These are phyloP conservation scores for Corythoichthys haematopterus DNA, from an alignment of 2,113 vertebrate species.

Conservation along the genomic window DNA sequence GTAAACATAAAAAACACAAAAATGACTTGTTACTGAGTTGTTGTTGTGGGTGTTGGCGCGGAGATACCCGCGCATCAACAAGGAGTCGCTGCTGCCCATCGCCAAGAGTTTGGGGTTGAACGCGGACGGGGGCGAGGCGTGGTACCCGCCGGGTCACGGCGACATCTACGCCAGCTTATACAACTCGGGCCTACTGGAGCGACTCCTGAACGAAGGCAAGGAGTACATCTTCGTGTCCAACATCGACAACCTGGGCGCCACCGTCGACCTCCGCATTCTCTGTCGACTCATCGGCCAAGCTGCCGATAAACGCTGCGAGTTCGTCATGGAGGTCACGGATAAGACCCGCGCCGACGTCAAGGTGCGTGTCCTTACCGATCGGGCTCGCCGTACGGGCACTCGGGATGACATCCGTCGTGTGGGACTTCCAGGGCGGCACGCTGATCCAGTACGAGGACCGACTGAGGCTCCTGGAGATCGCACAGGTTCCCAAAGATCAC, in stretches of 20 bases:
- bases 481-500: conserved; percentile 93
- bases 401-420: neutral
- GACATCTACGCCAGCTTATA: conserved; percentile 96
- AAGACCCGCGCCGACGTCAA: conserved; percentile 97
- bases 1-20: neutral
- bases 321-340: conserved; percentile 98
- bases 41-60: neutral
- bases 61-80: conserved; percentile 92
- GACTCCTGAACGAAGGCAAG: conserved; percentile 85
- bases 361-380: conserved; percentile 57
- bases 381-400: no score
- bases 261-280: conserved; percentile 95
- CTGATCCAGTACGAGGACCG: conserved; percentile 93
- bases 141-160: conserved; percentile 96
- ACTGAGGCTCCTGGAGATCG: conserved; percentile 95
- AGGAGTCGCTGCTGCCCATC: conserved; percentile 93
- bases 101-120: conserved; percentile 80
- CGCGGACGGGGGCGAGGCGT: conserved; percentile 85
- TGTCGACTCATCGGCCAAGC: conserved; percentile 91
- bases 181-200: conserved; percentile 89
- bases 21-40: neutral
- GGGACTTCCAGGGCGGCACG: conserved; percentile 82
- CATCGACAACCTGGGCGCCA: conserved; percentile 98
- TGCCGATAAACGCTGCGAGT: conserved; percentile 88
- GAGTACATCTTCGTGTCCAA: conserved; percentile 99